Evolutionary conservation across 2,888 invertebrate species (phyloP), one percentile per base, ranked within the genome.

Genomic region (Eristalis intricaria): DNA sequence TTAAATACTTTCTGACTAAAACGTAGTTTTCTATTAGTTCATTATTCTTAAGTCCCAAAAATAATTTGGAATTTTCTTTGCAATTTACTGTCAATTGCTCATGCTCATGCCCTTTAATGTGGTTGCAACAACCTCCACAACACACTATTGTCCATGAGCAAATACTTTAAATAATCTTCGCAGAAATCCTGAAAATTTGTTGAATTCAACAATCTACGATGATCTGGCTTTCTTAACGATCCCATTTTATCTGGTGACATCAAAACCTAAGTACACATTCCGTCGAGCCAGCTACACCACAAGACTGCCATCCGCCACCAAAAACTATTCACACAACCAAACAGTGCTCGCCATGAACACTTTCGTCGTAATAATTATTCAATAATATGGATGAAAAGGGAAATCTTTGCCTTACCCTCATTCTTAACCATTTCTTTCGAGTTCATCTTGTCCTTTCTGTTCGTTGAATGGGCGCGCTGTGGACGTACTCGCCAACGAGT

Each of bases 351-450:
- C 64, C 26, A 22, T 8, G 56, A 80, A 70, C 65, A 75, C 61
- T 80, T 64, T 70, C 61, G 70, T 58, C 75, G 69, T 73, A 77
- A 85, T 81, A 85, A 85, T 85, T 85, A 81, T 81, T 85, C 85
- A 81, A 85, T 85, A 81, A 81, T 73, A 66, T 56, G 76, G 40
- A 77, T 76, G 61, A 75, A 79, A 84, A 50, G 38, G n/a, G 84
- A 76, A 73, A 68, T 74, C 71, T 81, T 76, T 56, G 32, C 68
- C 64, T 80, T 66, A 76, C 43, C 60, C 66, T 35, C 60, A 60
- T 71, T 66, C 32, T 35, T 50, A 29, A 22, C 64, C 60, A 23
- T 64, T 68, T 68, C 61, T 43, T 66, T 66, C 19, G 56, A 61
- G 40, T 69, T 50, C 15, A 22, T 63, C 23, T 74, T 74, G 19